Evolutionary conservation across 2,113 vertebrate genomes (phyloP), one percentile per base, ranked within the genome.

Genomic region (Otus sunia): DNA sequence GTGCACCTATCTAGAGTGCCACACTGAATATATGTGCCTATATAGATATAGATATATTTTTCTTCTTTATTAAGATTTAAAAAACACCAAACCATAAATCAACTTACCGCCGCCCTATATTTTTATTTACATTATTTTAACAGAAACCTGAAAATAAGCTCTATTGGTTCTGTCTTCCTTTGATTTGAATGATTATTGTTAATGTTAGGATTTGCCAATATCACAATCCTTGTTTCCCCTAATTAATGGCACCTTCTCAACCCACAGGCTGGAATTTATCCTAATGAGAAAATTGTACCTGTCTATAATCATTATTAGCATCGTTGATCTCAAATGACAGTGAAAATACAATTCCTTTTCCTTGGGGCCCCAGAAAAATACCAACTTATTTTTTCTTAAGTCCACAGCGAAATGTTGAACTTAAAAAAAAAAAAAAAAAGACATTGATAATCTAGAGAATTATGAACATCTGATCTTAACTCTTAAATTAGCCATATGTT

Each of bases 401-500:
- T 92, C 77, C 25, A 23, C 30, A 30, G 27, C 49, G 49, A 89
- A 82, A 87, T 78, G 10, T 10, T 77, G 58, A 79, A 68, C 37
- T 63, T 56, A 63, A 66, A 82, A 59, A 81, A 77, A 80, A 77
- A 80, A 77, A 62, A 79, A 68, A 60, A 59, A 74, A 26, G 69
- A 77, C 69, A 82, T 52, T 82, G 89, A 58, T 94, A 94, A 94
- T 94, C 92, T 86, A 56, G 92, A 96, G 93, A 96, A 95, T 95
- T 96, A 93, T 94, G 96, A 97, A 94, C 92, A 97, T 96, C 94
- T 95, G 95, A 95, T 97, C 92, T 94, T 95, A 91, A 97, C 81
- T 96, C 84, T 97, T 94, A 97, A 97, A 96, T 97, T 97, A 97
- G 95, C 93, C 95, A 96, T 96, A 96, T 94, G 97, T 97, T 97